Base-by-base conservation (phyloP, 37 sponge, comb jelly and placozoan genomes). In the Spongia lamella region DNA sequence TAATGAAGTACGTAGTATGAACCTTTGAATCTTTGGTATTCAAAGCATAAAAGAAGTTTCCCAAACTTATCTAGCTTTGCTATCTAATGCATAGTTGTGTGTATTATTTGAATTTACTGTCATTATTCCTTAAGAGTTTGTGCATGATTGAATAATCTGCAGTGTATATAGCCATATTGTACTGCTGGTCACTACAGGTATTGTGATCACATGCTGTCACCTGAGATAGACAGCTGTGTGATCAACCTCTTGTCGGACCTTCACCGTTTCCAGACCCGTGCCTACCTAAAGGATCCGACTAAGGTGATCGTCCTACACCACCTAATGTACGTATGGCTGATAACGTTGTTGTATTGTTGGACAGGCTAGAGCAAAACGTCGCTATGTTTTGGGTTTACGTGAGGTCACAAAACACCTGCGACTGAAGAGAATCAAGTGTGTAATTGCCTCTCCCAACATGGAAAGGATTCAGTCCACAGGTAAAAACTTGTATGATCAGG, bases 361-460 rank as follows among this genome's bases (percentile, higher is more conserved):
- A n/a, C 47, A 81, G 65, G 80, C 85, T 17, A 79, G 72, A 64
- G 58, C 49, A 21, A 87, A 78, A 66, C 72, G 88, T n/a, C 34
- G 98, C 50, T 86, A 82, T 59, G 90, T 94, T 33, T 92, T 86
- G 49, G 98, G 98, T 1, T 74, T 97, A 63, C 63, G 92, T 26
- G 98, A 97, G 68, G 95, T 94, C 32, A 20, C 57, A 13, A 97
- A 97, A 36, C 93, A 97, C 63, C 67, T 97, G 26, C 74, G 63
- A 22, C 68, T 89, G 67, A 79, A 68, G 61, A 91, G 70, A 38
- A 49, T 97, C 36, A 97, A 91, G 68, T 90, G 89, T 72, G 79
- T 97, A 49, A 84, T 97, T 43, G 33, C 94, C 1, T 69, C 98
- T 30, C 90, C 89, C 14, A 92, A 97, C 63, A 59, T 97, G 62